Conservation (phyloP, 1,140 invertebrate genomes). For the Microplitis mediator region DNA sequence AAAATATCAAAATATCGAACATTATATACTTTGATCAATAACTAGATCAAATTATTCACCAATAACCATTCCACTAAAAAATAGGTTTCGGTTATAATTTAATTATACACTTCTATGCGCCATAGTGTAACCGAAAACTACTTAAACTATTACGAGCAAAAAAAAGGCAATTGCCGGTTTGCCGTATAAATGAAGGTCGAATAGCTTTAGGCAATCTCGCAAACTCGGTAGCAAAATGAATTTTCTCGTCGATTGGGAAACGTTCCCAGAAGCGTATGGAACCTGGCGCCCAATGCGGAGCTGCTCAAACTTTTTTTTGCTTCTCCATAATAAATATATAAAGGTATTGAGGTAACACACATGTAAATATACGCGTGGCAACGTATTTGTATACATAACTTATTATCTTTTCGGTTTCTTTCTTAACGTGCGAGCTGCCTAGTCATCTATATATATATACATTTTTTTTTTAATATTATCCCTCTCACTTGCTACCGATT, state of each 20-base stretch:
- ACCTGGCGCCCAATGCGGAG: not conserved
- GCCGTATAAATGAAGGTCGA: too few relatives aligned
- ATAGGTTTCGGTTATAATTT: too few relatives aligned
- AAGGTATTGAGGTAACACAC: not conserved
- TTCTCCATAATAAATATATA: too few relatives aligned
- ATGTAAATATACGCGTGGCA: conserved; percentile 4
- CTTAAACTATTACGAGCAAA: too few relatives aligned
- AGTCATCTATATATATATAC: conserved; percentile 9
- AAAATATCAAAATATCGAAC: too few relatives aligned
- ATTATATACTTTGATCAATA: too few relatives aligned
- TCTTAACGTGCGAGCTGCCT: not conserved
- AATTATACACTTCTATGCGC: too few relatives aligned
- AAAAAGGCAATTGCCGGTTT: too few relatives aligned
- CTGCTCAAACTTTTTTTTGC: not conserved
- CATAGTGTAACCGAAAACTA: too few relatives aligned
- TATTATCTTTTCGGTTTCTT: not conserved
- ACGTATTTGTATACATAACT: conserved; percentile 4
- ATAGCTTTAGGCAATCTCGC: not conserved
- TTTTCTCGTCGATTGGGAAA: conserved; percentile 13
- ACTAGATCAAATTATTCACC: too few relatives aligned
- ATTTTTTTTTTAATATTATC: not conserved
- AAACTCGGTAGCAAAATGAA: not conserved
- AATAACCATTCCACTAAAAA: too few relatives aligned
- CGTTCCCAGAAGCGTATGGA: not conserved
- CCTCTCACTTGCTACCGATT: not conserved